Percentiles rank a stretch among this genome's conserved stretches.
Evolutionary conservation across 2,888 invertebrate species (phyloP).

Genomic region (Diploptera punctata): DNA sequence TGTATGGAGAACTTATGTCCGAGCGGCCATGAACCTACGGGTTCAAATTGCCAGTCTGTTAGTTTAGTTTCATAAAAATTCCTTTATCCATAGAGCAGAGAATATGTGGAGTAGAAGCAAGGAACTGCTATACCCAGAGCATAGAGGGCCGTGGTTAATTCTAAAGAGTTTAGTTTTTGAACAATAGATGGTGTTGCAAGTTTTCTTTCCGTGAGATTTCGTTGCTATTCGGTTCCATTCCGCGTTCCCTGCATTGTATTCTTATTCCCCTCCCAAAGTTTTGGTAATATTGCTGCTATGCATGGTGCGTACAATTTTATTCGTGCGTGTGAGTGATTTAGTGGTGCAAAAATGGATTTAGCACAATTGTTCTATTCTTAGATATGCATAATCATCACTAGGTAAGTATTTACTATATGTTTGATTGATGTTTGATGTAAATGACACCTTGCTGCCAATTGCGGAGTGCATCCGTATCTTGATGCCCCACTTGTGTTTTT

Average conservation of each 20-base stretch:
- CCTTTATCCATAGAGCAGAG: too few relatives aligned
- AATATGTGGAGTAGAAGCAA: too few relatives aligned
- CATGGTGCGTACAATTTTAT: neutral
- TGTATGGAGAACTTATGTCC: too few relatives aligned
- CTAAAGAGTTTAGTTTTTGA: too few relatives aligned
- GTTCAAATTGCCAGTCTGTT: too few relatives aligned
- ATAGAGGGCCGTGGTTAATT: too few relatives aligned
- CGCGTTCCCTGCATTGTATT: neutral
- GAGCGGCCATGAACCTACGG: too few relatives aligned
- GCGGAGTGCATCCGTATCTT: neutral
- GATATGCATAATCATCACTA: neutral
- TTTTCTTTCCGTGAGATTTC: neutral
- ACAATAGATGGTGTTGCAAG: neutral
- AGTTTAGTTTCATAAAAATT: too few relatives aligned
- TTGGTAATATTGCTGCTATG: neutral
- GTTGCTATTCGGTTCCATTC: neutral
- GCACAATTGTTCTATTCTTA: neutral
- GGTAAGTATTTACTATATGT: neutral
- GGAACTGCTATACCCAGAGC: too few relatives aligned
- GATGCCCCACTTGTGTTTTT: slow-evolving; percentile 14
- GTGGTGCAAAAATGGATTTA: slow-evolving; percentile 14
- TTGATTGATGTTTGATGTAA: neutral
- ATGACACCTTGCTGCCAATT: neutral
- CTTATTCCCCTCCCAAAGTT: neutral
- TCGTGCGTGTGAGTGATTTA: neutral